Evolutionary conservation across 2,113 vertebrate species (phyloP).

Genomic region (Atlantisia rogersi): DNA sequence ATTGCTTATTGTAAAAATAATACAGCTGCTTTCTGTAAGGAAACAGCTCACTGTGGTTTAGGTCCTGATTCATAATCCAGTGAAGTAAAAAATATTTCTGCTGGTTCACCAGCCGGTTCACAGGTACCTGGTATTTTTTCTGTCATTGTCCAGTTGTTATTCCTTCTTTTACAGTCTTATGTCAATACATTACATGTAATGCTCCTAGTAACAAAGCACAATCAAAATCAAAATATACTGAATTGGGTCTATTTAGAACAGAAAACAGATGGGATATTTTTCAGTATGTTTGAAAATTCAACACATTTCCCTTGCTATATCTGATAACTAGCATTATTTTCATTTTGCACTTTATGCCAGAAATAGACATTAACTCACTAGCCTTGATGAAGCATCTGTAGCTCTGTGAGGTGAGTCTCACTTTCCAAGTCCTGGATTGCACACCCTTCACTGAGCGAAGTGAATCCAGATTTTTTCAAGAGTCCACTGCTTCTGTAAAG

Average conservation of each 20-base stretch:
- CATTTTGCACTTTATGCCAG: not conserved
- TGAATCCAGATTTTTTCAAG: not conserved
- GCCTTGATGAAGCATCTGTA: not conserved
- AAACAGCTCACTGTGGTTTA: not conserved
- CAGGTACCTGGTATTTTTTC: not conserved
- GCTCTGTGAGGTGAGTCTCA: not conserved
- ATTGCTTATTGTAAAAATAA: not conserved
- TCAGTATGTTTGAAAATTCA: not conserved
- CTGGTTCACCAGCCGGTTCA: not conserved
- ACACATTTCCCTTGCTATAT: not conserved
- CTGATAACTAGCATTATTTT: not conserved
- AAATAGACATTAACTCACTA: not conserved
- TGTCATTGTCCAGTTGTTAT: not conserved
- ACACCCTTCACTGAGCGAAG: not conserved
- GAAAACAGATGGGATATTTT: slow-evolving; percentile 22
- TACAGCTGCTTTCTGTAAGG: not conserved
- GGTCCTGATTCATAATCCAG: not conserved
- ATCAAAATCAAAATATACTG: not conserved
- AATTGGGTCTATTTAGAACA: not conserved
- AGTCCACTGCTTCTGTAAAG: not conserved
- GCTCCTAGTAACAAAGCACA: not conserved
- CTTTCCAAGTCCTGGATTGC: not conserved
- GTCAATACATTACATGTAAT: not conserved
- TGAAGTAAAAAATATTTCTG: not conserved
- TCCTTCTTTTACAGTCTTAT: not conserved